Base-by-base conservation (phyloP, 1,140 invertebrate genomes). In the Carposina sasakii region DNA sequence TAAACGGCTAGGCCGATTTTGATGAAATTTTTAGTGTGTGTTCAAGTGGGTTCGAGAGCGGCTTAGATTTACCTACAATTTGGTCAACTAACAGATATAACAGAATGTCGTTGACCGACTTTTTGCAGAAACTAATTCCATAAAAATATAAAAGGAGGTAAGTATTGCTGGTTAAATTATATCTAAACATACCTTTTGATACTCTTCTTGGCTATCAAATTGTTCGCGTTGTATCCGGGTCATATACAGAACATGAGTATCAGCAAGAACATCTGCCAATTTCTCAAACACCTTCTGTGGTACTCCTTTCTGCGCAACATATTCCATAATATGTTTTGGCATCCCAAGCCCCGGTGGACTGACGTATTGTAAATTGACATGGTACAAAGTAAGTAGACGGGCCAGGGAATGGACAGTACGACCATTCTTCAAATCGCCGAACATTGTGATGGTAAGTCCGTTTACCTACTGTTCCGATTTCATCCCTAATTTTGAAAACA, bases 381-480 rank as follows among this genome's bases (percentile, higher is more conserved):
- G 94, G 71, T 98, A 98, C 3, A 97, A 84, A 0, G 95, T 97
- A 31, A 99, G 75, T 28, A 98, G 86, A 86, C 92, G 91, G 4
- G 97, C 97, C 34, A 99, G 85, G 0, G 98, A 99, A 85, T 99
- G 98, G 0, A 99, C 98, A 1, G 98, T 99, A 34, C 98, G 89
- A 3, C 98, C 98, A 83, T 99, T 94, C 74, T 98, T 98, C 54
- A 99, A 85, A 85, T 99, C 98, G 6, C 98, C 98, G 37, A 99
- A 89, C 91, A 96, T 92, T 3, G 94, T 96, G 39, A 96, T 94
- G 0, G 94, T 98, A 1, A 99, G 86, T 0, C 94, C 94, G 74
- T 99, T 99, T 0, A 99, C n/a, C n/a, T n/a, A n/a, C 97, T 0
- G 98, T 99, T 53, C 98, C 98, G 57, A 99, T 97, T 87, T 99